These are phyloP conservation scores for Neoarius graeffei DNA, from an alignment of 2,113 vertebrate genomes.

Conservation along the genomic window DNA sequence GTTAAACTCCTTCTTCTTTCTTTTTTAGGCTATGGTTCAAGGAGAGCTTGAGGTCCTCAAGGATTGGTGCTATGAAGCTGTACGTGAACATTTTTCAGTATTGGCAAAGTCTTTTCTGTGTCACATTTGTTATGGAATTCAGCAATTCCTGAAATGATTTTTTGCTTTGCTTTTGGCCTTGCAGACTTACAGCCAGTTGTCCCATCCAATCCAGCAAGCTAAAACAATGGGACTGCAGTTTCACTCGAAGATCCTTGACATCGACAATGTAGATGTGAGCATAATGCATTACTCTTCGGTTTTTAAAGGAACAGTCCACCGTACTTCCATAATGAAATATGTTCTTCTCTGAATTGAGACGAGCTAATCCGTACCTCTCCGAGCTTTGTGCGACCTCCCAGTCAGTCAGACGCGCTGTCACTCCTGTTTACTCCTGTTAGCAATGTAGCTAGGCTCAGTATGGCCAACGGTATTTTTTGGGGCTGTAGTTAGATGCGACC, in stretches of 20 bases:
- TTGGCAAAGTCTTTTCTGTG: neutral
- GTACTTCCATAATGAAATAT: too few relatives aligned
- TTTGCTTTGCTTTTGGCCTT: slow-evolving; percentile 40
- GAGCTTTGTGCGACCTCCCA: too few relatives aligned
- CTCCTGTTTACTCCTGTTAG: too few relatives aligned
- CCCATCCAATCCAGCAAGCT: slow-evolving; percentile 92
- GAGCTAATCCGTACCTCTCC: too few relatives aligned
- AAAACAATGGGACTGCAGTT: slow-evolving; percentile 88
- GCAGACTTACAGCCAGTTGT: slow-evolving; percentile 93
- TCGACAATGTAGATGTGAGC: slow-evolving; percentile 94
- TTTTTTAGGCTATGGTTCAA: slow-evolving; percentile 85
- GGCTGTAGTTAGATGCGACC: too few relatives aligned
- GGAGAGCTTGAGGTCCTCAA: slow-evolving; percentile 95
- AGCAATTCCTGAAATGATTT: neutral
- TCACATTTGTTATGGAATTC: neutral
- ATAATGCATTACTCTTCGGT: neutral
- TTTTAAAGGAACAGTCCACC: too few relatives aligned
- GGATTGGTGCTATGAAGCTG: slow-evolving; percentile 98
- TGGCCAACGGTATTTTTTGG: too few relatives aligned
- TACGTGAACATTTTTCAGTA: slow-evolving; percentile 63
- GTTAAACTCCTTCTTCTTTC: neutral
- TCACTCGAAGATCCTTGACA: slow-evolving; percentile 89
- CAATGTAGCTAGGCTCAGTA: too few relatives aligned
- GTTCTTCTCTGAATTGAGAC: too few relatives aligned
- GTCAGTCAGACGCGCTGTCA: too few relatives aligned